A percentile compares a stretch with the other conserved stretches of the same genome.
Evolutionary conservation across 2,113 vertebrate species (phyloP).

Genomic region (Oryzias celebensis): DNA sequence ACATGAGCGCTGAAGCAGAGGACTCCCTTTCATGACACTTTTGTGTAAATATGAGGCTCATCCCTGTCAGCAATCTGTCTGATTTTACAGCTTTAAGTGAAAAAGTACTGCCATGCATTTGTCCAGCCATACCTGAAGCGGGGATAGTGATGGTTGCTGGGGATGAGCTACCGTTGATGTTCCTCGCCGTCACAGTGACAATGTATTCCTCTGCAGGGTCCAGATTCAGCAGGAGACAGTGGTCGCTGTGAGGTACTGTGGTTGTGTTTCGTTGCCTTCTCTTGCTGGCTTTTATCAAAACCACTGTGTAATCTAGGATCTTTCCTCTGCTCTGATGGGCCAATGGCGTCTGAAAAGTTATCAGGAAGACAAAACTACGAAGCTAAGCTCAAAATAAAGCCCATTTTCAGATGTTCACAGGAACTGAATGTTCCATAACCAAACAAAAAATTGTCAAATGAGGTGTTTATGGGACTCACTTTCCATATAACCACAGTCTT

Average conservation of each 20-base stretch:
- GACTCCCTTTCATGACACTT: too few relatives aligned
- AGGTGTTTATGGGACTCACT: slow-evolving; percentile 43
- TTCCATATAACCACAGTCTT: slow-evolving; percentile 58
- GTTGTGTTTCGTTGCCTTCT: not conserved
- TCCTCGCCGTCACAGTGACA: slow-evolving; percentile 57
- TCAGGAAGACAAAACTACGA: not conserved
- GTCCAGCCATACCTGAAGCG: slow-evolving; percentile 42
- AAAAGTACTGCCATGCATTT: too few relatives aligned
- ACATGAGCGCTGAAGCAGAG: too few relatives aligned
- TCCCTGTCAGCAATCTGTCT: too few relatives aligned
- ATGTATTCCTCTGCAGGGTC: slow-evolving; percentile 1
- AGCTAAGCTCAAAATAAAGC: too few relatives aligned
- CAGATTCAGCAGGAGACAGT: slow-evolving; percentile 14
- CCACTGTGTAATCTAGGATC: slow-evolving; percentile 58
- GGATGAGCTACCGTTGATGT: slow-evolving; percentile 53
- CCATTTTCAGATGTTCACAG: too few relatives aligned
- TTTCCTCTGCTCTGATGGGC: slow-evolving; percentile 60
- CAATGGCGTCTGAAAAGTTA: slow-evolving; percentile 33
- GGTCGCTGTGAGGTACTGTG: not conserved
- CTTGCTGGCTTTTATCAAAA: slow-evolving; percentile 13
- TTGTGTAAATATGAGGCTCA: too few relatives aligned
- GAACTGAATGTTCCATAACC: too few relatives aligned
- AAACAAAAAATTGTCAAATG: not conserved
- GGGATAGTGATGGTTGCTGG: slow-evolving; percentile 55
- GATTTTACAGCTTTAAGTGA: not conserved